phyloP scores from a whole-genome alignment of 2,797 vertebrate genomes.

The Cirrhinus molitorella region DNA sequence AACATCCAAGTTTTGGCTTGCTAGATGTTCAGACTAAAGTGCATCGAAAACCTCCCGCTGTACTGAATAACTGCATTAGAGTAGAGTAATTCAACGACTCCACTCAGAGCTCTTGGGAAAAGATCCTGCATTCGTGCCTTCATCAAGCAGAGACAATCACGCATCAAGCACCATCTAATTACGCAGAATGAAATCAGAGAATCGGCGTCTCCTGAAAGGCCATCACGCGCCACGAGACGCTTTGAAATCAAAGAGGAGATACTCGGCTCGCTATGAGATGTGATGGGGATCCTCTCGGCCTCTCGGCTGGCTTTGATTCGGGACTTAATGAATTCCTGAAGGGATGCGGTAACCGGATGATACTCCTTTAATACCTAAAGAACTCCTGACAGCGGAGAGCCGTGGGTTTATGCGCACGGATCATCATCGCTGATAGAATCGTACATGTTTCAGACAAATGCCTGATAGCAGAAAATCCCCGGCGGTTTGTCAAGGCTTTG shows the following conservation, averaged over 20 bases:
- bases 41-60: background rate
- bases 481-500: background rate
- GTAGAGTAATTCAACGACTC: background rate
- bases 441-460: conserved; percentile 44
- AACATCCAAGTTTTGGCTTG: background rate
- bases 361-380: conserved; percentile 48
- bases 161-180: conserved; percentile 58
- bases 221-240: conserved; percentile 57
- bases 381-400: conserved; percentile 55
- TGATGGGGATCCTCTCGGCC: conserved; percentile 60
- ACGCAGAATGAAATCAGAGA: conserved; percentile 55
- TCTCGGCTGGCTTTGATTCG: conserved; percentile 72
- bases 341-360: conserved; percentile 60
- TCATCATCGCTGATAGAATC: conserved; percentile 43
- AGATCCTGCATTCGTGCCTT: background rate
- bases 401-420: conserved; percentile 32
- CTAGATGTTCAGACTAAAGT: background rate
- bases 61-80: background rate
- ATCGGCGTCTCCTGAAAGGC: conserved; percentile 55
- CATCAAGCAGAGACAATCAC: conserved; percentile 57
- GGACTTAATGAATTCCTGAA: conserved; percentile 77
- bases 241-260: conserved; percentile 70
- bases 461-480: conserved; percentile 12
- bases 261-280: conserved; percentile 47
- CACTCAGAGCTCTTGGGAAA: background rate